Conservation (phyloP, 2,113 vertebrate species). For the Mandrillus leucophaeus region DNA sequence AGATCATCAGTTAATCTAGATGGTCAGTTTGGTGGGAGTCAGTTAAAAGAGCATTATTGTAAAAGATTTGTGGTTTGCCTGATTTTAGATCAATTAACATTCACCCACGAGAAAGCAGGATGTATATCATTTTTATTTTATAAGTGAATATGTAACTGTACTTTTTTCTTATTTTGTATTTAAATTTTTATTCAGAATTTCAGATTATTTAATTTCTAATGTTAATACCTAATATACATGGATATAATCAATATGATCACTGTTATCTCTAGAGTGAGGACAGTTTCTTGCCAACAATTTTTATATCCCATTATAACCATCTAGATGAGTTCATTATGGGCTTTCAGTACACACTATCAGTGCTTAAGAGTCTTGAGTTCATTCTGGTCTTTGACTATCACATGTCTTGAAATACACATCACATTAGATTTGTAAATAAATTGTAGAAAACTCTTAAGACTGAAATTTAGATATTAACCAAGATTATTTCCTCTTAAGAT, state of each 20-base stretch:
- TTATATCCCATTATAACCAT: neutral
- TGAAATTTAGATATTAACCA: neutral
- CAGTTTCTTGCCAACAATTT: conserved; percentile 17
- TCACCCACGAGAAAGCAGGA: neutral
- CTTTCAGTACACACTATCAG: neutral
- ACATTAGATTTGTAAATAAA: neutral
- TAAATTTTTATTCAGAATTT: conserved; percentile 33
- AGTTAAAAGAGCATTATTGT: neutral
- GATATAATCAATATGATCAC: neutral
- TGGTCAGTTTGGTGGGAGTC: neutral
- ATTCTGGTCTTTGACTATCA: neutral
- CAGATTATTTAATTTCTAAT: neutral
- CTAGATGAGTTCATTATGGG: neutral
- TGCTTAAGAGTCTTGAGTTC: neutral
- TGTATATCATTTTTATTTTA: conserved; percentile 24
- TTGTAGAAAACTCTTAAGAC: neutral
- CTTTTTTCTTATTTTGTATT: conserved; percentile 12
- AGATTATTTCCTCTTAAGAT: neutral
- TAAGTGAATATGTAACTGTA: neutral
- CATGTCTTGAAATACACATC: neutral
- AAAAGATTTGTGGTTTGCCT: neutral
- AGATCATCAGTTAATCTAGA: neutral
- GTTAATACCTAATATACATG: neutral
- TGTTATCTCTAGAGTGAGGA: neutral
- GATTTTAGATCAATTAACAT: neutral